These are phyloP conservation scores for Ursus arctos DNA, from an alignment of 2,113 vertebrate genomes.

Conservation along the genomic window DNA sequence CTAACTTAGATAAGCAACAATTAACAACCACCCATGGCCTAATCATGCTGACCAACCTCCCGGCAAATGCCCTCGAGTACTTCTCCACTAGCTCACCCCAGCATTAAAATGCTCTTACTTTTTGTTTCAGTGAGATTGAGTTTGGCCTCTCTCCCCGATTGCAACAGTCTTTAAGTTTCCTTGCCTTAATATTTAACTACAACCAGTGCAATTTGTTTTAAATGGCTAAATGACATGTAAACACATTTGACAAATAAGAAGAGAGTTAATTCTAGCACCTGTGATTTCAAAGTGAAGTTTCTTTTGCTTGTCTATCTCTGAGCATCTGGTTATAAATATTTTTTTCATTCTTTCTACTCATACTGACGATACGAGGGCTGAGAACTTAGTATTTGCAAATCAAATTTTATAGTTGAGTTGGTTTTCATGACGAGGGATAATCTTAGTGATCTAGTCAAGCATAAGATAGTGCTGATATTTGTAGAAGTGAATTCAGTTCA, in stretches of 20 bases:
- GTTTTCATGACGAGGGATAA: not conserved
- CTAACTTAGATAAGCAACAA: not conserved
- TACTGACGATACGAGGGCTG: not conserved
- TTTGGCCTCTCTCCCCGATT: not conserved
- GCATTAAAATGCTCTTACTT: not conserved
- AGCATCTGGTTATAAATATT: conserved; percentile 34
- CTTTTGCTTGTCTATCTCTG: not conserved
- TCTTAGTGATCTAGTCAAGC: not conserved
- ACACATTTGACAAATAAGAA: not conserved
- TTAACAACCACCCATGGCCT: not conserved
- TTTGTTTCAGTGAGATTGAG: not conserved
- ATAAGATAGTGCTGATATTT: not conserved
- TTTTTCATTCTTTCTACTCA: not conserved
- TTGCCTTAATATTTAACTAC: not conserved
- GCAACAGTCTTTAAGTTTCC: not conserved
- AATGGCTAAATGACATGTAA: not conserved
- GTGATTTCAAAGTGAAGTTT: not conserved
- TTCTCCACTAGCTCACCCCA: not conserved
- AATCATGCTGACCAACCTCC: not conserved
- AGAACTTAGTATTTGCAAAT: not conserved
- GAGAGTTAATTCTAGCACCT: not conserved
- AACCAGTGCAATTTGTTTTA: not conserved
- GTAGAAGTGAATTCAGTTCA: not conserved
- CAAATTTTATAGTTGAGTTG: conserved; percentile 2
- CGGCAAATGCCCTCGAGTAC: not conserved